Evolutionary conservation across 1,140 invertebrate genomes (phyloP).

Genomic region (Bombyx mandarina): DNA sequence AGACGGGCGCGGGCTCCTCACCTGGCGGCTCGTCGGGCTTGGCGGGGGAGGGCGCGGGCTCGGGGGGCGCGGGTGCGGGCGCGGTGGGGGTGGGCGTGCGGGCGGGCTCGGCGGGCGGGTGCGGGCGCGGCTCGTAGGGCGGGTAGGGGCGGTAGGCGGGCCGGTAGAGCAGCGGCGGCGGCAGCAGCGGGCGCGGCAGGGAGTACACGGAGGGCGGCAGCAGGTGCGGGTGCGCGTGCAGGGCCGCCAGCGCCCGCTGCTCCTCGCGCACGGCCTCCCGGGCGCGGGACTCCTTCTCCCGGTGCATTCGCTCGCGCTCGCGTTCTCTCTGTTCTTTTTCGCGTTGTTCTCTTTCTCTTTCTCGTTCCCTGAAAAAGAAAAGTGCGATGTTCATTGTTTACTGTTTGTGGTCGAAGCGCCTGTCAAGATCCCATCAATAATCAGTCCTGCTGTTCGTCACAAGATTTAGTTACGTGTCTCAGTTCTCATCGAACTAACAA

Average conservation of each 20-base stretch:
- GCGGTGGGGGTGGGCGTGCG: conserved; percentile 11
- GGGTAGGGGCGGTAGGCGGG: conserved; percentile 15
- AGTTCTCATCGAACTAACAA: no score
- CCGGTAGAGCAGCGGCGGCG: conserved; percentile 20
- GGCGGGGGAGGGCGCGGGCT: background rate
- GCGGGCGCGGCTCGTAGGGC: conserved; percentile 14
- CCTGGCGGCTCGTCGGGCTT: no score
- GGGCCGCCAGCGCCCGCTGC: conserved; percentile 27
- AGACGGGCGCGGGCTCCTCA: conserved; percentile 1
- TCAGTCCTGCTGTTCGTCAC: no score
- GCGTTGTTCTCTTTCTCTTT: conserved; percentile 43
- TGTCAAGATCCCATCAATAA: no score
- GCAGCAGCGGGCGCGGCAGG: conserved; percentile 11
- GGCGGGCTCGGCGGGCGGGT: conserved; percentile 6
- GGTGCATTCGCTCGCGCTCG: conserved; percentile 22
- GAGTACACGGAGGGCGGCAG: conserved; percentile 25
- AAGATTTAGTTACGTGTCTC: no score
- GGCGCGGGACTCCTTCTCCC: conserved; percentile 52
- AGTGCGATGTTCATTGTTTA: background rate
- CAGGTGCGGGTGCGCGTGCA: conserved; percentile 28
- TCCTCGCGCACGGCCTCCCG: conserved; percentile 40
- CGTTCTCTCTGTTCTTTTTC: conserved; percentile 52
- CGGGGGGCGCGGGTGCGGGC: conserved; percentile 5
- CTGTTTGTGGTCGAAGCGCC: no score
- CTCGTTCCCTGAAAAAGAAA: conserved; percentile 42